Evolutionary conservation across 2,888 invertebrate genomes (phyloP).

Genomic region (Stenoptilia bipunctidactyla): DNA sequence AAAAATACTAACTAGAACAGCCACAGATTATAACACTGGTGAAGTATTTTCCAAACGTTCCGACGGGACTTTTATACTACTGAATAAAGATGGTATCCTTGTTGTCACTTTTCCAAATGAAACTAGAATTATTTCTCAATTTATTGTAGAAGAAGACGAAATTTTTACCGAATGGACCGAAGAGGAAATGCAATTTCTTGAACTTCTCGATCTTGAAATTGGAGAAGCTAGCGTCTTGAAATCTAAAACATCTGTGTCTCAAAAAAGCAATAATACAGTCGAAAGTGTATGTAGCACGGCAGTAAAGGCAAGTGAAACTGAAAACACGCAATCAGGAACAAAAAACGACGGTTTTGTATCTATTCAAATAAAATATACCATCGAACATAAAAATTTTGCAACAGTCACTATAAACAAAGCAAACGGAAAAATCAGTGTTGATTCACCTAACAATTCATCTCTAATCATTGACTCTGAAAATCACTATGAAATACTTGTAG

Average conservation of each 20-base stretch:
- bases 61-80: conserved; percentile 47
- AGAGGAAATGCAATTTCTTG: conserved; percentile 38
- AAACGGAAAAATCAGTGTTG: conserved; percentile 32
- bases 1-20: conserved; percentile 43
- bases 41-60: conserved; percentile 53
- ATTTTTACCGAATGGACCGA: conserved; percentile 53
- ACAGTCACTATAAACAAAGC: conserved; percentile 54
- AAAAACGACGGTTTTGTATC: conserved; percentile 45
- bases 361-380: conserved; percentile 35
- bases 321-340: conserved; percentile 20
- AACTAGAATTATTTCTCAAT: conserved; percentile 45
- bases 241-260: conserved; percentile 29
- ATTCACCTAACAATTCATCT: conserved; percentile 41
- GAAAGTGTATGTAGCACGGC: conserved; percentile 20
- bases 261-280: conserved; percentile 24
- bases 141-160: conserved; percentile 40
- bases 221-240: conserved; percentile 16
- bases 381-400: conserved; percentile 67
- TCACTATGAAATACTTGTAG: conserved; percentile 38
- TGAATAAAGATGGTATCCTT: conserved; percentile 51
- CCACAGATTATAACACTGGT: conserved; percentile 49
- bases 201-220: conserved; percentile 16
- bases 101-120: conserved; percentile 48
- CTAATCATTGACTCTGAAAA: conserved; percentile 32
- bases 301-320: conserved; percentile 26